These are phyloP conservation scores for Gobio gobio DNA, from an alignment of 2,113 vertebrate species.

Conservation along the genomic window DNA sequence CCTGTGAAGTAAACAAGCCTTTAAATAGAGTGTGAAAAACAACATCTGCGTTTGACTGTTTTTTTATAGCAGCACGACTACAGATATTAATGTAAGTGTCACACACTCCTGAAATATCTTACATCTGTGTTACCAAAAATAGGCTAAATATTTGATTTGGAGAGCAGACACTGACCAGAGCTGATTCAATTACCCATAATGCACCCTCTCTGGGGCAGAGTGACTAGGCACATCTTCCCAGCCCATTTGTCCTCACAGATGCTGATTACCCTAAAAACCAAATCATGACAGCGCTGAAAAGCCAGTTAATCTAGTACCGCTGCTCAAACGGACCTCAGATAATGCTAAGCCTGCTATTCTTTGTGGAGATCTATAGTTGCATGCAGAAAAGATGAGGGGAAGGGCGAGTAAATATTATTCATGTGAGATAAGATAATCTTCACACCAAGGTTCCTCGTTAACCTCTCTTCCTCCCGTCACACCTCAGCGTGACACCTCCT, in stretches of 20 bases:
- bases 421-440: constrained; percentile 32
- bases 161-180: neutral
- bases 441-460: constrained; percentile 20
- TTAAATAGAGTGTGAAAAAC: neutral
- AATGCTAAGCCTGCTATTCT: constrained; percentile 1
- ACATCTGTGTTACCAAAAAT: neutral
- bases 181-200: neutral
- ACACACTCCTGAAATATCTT: neutral
- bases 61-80: neutral
- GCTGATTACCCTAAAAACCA: neutral
- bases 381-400: constrained; percentile 18
- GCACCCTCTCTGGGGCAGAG: neutral
- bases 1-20: neutral
- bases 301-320: neutral
- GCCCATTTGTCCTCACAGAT: neutral
- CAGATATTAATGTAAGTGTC: neutral
- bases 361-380: neutral
- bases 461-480: constrained; percentile 22
- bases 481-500: neutral
- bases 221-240: constrained; percentile 1
- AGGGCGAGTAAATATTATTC: constrained; percentile 35
- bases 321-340: constrained; percentile 14
- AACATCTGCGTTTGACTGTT: neutral
- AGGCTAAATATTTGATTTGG: constrained; percentile 2
- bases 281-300: neutral